A percentile compares a stretch with the other conserved stretches of the same genome.
Conservation (phyloP, 1,140 invertebrate species). For the Camponotus vicinus region DNA sequence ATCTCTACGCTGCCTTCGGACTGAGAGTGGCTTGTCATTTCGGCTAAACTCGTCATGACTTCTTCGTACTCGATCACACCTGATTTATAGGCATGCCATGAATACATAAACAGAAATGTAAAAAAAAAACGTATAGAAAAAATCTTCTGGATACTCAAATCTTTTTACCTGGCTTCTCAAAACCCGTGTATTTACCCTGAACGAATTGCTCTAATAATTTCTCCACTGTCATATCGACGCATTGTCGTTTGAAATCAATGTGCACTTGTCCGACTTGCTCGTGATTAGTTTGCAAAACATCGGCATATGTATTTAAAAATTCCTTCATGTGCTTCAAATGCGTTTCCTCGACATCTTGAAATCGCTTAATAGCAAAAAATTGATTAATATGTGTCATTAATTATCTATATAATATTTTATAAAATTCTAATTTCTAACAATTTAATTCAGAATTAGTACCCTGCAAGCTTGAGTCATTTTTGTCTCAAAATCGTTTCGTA, state of each 20-base stretch:
- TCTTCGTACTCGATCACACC: slow-evolving; percentile 86
- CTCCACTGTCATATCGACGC: slow-evolving; percentile 96
- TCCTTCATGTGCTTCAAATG: slow-evolving; percentile 98
- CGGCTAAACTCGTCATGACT: slow-evolving; percentile 86
- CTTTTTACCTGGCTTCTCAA: slow-evolving; percentile 94
- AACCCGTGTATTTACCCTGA: slow-evolving; percentile 95
- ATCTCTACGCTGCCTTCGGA: slow-evolving; percentile 73
- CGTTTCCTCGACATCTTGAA: slow-evolving; percentile 97
- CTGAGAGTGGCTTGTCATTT: slow-evolving; percentile 80
- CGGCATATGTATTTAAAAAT: slow-evolving; percentile 95
- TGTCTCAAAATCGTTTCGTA: slow-evolving; percentile 96
- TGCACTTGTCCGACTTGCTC: slow-evolving; percentile 96
- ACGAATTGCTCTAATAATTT: slow-evolving; percentile 96
- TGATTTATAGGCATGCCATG: slow-evolving; percentile 59
- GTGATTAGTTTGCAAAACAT: slow-evolving; percentile 95
- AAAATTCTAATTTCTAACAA: slow-evolving; percentile 9
- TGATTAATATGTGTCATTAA: slow-evolving; percentile 37
- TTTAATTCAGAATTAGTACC: slow-evolving; percentile 83
- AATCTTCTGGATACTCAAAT: neutral
- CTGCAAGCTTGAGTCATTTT: slow-evolving; percentile 97
- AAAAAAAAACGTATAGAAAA: neutral
- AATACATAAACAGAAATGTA: neutral
- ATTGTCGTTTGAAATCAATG: slow-evolving; percentile 95
- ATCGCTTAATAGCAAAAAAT: slow-evolving; percentile 88
- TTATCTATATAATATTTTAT: slow-evolving; percentile 19